These are phyloP conservation scores for Shinisaurus crocodilurus DNA, from an alignment of 2,113 vertebrate genomes.

Conservation along the genomic window DNA sequence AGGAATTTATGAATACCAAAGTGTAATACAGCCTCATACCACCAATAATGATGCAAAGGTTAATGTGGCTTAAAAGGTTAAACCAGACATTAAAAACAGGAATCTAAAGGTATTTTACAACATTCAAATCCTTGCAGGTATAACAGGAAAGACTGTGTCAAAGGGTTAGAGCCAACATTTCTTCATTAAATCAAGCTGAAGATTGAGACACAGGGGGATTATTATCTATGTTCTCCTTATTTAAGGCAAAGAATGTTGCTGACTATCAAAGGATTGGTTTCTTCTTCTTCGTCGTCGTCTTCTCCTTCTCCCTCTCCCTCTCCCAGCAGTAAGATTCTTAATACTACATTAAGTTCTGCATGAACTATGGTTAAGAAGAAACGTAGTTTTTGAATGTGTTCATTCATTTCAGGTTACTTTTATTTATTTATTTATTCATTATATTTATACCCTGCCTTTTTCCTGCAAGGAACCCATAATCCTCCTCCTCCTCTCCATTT, in stretches of 20 bases:
- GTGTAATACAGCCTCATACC: neutral
- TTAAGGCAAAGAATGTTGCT: neutral
- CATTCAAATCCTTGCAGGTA: conserved; percentile 34
- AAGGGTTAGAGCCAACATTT: conserved; percentile 33
- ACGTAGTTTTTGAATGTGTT: neutral
- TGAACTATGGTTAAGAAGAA: neutral
- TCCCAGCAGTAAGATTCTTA: neutral
- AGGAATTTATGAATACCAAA: conserved; percentile 42
- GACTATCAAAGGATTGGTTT: neutral
- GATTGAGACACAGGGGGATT: neutral
- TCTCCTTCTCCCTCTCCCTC: neutral
- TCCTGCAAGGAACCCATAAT: no score
- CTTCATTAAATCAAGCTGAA: neutral
- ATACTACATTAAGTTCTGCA: neutral
- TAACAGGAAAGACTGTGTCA: conserved; percentile 15
- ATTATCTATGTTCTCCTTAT: neutral
- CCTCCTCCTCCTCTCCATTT: no score
- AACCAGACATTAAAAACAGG: conserved; percentile 34
- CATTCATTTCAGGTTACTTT: neutral
- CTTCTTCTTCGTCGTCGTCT: neutral
- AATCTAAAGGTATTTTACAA: conserved; percentile 21
- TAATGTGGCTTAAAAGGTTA: conserved; percentile 58
- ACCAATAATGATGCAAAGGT: conserved; percentile 41
- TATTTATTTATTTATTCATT: no score
- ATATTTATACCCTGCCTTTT: no score